phyloP scores from a whole-genome alignment of 2,888 invertebrate species.

The Lithophane leautieri region DNA sequence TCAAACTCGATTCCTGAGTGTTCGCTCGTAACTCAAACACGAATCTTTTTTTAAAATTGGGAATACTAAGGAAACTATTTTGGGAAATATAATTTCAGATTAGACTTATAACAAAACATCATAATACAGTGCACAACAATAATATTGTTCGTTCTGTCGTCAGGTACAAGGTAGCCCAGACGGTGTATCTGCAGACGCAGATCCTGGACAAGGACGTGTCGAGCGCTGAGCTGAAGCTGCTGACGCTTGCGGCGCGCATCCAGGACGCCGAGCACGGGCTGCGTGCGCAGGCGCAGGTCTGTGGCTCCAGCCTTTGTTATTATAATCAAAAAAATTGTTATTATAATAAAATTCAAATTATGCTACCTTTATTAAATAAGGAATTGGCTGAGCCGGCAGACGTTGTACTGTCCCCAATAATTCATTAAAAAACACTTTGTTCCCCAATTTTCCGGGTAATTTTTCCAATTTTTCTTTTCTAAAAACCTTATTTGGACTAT shows the following conservation, averaged over 20 bases:
- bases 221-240: slow-evolving; percentile 82
- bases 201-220: slow-evolving; percentile 94
- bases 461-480: too few relatives aligned
- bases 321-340: too few relatives aligned
- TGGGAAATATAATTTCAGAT: neutral
- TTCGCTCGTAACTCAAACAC: too few relatives aligned
- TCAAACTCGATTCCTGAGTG: neutral
- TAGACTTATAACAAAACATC: too few relatives aligned
- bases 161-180: slow-evolving; percentile 96
- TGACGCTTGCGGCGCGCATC: slow-evolving; percentile 84
- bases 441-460: too few relatives aligned
- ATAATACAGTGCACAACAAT: neutral
- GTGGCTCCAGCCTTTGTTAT: too few relatives aligned
- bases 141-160: neutral
- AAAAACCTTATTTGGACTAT: too few relatives aligned
- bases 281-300: slow-evolving; percentile 58
- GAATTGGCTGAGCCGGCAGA: neutral
- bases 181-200: slow-evolving; percentile 95
- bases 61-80: neutral
- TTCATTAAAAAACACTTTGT: too few relatives aligned
- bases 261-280: slow-evolving; percentile 81
- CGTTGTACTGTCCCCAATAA: neutral
- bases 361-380: neutral
- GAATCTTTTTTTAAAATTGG: neutral
- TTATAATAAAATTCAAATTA: too few relatives aligned